Base-by-base conservation (phyloP, 2,797 vertebrate genomes). In the Echeneis naucrates region DNA sequence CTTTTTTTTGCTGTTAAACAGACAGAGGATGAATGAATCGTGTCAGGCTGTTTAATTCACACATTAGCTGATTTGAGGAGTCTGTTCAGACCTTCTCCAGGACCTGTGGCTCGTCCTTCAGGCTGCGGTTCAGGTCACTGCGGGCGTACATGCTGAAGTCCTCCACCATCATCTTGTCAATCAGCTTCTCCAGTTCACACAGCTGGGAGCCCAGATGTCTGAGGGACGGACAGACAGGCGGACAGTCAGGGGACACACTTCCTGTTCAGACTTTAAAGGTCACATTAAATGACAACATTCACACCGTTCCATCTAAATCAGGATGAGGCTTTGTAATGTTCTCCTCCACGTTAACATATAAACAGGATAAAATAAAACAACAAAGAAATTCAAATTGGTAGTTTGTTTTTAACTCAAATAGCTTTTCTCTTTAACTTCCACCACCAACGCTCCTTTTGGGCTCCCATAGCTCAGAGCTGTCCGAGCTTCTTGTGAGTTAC, bases 81-180 rank as follows among this genome's bases (percentile, higher is more conserved):
- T 33, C 26, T 1, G 33, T 8, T 82, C 93, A 64, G 88, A 99
- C 98, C 97, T 98, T 98, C 92, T 99, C 98, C 75, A 97, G 91
- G 79, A 98, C 91, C 61, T 95, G 96, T 45, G 89, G 94, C 84
- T 98, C 97, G 32, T 98, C 98, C 89, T 94, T 96, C 72, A 98
- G 90, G 70, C 94, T 92, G 83, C 97, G 95, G 92, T 91, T 96
- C 89, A 99, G 95, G 88, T 99, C 97, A 70, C 91, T 96, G 71
- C 94, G 94, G 58, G 95, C 95, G 1, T 98, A 99, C 64, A 97
- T 96, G 82, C 95, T 96, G 93, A 99, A 99, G 79, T 99, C 98
- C 76, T 97, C 98, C 91, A 97, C 95, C 96, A 99, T 99, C 98
- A 99, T 99, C 94, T 99, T 99, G 87, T 98, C 98, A 55, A 99